phyloP scores from a whole-genome alignment of 2,113 vertebrate species.

The Anguilla japonica region DNA sequence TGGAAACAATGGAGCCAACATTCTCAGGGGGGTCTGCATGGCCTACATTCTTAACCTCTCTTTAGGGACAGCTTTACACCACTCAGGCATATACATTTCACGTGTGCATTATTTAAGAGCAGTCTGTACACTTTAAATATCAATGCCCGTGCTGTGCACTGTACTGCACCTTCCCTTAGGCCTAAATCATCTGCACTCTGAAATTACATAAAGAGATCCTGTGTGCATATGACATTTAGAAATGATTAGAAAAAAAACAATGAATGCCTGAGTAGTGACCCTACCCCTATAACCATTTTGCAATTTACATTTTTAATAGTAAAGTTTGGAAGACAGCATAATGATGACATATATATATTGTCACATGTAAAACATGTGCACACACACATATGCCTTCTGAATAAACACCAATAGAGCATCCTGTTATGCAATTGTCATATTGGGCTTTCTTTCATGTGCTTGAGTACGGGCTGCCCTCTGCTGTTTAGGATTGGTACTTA shows the following conservation, averaged over 20 bases:
- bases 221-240: neutral
- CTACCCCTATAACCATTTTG: neutral
- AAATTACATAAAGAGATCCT: neutral
- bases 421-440: neutral
- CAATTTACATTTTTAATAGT: neutral
- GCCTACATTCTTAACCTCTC: neutral
- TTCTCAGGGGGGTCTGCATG: neutral
- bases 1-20: neutral
- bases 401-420: neutral
- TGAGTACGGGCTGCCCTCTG: constrained; percentile 36
- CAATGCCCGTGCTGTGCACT: neutral
- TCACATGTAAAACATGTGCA: neutral
- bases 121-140: neutral
- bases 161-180: neutral
- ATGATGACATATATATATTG: neutral
- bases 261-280: neutral
- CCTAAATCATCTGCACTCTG: neutral
- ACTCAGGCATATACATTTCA: neutral
- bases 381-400: neutral
- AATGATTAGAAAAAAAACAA: too few species aligned
- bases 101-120: too few species aligned
- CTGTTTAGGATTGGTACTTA: constrained; percentile 24
- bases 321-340: neutral
- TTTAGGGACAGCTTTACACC: neutral
- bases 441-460: neutral